These are phyloP conservation scores for Priocnemis perturbator DNA, from an alignment of 2,888 invertebrate species.

Conservation along the genomic window DNA sequence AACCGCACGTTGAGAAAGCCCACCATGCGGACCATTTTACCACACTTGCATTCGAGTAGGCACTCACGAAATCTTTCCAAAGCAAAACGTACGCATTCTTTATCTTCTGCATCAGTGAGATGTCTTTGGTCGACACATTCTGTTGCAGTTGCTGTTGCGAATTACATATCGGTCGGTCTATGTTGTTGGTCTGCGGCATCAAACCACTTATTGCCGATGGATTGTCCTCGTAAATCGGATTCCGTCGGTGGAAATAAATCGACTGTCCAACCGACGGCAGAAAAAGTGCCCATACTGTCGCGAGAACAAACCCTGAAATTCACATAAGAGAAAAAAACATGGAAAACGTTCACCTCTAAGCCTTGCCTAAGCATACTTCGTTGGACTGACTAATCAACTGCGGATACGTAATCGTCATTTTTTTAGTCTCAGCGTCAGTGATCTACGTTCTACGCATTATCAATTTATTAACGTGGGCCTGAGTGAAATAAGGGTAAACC, in stretches of 20 bases:
- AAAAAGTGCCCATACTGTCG: slow-evolving; percentile 85
- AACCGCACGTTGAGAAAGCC: slow-evolving; percentile 84
- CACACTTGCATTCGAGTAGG: slow-evolving; percentile 79
- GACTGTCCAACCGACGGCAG: slow-evolving; percentile 85
- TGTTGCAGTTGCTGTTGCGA: neutral
- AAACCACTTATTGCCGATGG: neutral
- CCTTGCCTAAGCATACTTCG: too few species aligned
- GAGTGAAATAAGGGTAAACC: too few species aligned
- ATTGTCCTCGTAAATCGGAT: neutral
- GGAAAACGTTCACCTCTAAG: too few species aligned
- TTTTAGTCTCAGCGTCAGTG: too few species aligned
- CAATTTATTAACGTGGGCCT: too few species aligned
- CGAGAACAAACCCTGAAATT: slow-evolving; percentile 82
- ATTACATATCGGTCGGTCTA: neutral
- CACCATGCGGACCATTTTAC: slow-evolving; percentile 88
- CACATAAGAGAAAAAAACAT: neutral
- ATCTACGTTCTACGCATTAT: too few species aligned
- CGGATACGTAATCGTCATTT: too few species aligned
- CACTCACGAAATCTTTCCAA: slow-evolving; percentile 78
- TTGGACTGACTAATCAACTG: too few species aligned
- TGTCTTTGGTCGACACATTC: neutral
- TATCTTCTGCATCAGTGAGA: slow-evolving; percentile 47
- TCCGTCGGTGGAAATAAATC: slow-evolving; percentile 84
- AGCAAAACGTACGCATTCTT: slow-evolving; percentile 76
- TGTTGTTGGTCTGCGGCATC: neutral